These are phyloP conservation scores for Brevipalpus yothersi DNA, from an alignment of 1,140 invertebrate genomes.

Conservation along the genomic window DNA sequence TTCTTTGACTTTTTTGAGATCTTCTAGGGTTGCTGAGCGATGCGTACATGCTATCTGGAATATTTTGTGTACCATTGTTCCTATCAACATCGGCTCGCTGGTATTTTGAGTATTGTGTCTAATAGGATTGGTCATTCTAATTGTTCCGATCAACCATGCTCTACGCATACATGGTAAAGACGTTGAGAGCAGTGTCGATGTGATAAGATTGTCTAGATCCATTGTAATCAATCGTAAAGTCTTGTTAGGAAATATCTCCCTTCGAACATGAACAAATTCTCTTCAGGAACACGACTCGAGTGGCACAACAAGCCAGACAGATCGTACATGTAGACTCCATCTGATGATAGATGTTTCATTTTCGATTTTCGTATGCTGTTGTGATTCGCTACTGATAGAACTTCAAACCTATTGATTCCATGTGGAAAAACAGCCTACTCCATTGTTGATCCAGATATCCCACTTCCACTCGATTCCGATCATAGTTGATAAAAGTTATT, in stretches of 20 bases:
- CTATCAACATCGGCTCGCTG: slow-evolving; percentile 26
- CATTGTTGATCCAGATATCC: too few species aligned
- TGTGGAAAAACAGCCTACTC: too few species aligned
- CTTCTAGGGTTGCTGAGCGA: background rate
- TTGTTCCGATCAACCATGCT: slow-evolving; percentile 49
- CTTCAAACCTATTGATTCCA: background rate
- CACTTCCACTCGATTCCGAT: too few species aligned
- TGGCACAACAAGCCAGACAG: background rate
- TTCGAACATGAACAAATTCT: slow-evolving; percentile 1
- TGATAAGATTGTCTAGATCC: slow-evolving; percentile 63
- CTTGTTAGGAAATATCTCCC: background rate
- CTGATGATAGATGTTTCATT: background rate
- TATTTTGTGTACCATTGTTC: slow-evolving; percentile 26
- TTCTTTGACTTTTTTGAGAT: too few species aligned
- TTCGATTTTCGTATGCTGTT: background rate
- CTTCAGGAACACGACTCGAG: background rate
- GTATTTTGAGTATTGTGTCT: too few species aligned
- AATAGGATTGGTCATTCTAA: slow-evolving; percentile 18
- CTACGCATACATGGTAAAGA: slow-evolving; percentile 60
- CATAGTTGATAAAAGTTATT: too few species aligned
- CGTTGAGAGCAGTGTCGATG: slow-evolving; percentile 57
- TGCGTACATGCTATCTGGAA: slow-evolving; percentile 23
- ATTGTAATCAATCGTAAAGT: slow-evolving; percentile 33
- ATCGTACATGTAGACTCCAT: background rate
- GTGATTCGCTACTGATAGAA: background rate